These are phyloP conservation scores for Phyllostomus discolor DNA, from an alignment of 2,113 vertebrate genomes.

Conservation along the genomic window DNA sequence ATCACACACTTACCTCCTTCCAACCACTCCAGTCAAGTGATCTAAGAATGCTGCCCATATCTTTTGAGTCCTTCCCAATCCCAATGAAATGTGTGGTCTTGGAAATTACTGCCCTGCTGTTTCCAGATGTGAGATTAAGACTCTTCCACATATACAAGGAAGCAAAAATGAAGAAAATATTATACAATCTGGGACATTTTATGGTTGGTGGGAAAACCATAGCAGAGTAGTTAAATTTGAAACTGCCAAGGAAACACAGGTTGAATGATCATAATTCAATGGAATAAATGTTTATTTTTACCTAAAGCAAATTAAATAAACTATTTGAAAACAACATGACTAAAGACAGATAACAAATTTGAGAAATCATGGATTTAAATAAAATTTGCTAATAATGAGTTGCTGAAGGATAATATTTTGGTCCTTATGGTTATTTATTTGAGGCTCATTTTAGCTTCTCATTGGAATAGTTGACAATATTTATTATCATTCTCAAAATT, in stretches of 20 bases:
- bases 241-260: slow-evolving; percentile 40
- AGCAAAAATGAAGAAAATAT: slow-evolving; percentile 19
- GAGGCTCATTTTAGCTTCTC: not conserved
- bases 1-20: not conserved
- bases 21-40: not conserved
- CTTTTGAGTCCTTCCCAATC: not conserved
- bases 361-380: slow-evolving; percentile 7
- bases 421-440: not conserved
- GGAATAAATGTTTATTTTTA: slow-evolving; percentile 50
- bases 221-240: slow-evolving; percentile 45
- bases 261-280: slow-evolving; percentile 49
- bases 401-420: not conserved
- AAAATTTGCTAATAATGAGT: not conserved
- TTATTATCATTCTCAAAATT: not conserved
- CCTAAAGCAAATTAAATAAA: slow-evolving; percentile 48
- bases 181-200: slow-evolving; percentile 49
- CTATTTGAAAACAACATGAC: slow-evolving; percentile 2
- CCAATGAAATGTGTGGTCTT: not conserved
- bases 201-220: slow-evolving; percentile 48
- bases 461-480: not conserved
- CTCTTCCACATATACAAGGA: slow-evolving; percentile 13
- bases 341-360: slow-evolving; percentile 23
- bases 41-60: not conserved
- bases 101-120: not conserved
- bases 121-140: slow-evolving; percentile 44